These are phyloP conservation scores for Eucera pruinosa DNA, from an alignment of 2,888 invertebrate species.

Conservation along the genomic window DNA sequence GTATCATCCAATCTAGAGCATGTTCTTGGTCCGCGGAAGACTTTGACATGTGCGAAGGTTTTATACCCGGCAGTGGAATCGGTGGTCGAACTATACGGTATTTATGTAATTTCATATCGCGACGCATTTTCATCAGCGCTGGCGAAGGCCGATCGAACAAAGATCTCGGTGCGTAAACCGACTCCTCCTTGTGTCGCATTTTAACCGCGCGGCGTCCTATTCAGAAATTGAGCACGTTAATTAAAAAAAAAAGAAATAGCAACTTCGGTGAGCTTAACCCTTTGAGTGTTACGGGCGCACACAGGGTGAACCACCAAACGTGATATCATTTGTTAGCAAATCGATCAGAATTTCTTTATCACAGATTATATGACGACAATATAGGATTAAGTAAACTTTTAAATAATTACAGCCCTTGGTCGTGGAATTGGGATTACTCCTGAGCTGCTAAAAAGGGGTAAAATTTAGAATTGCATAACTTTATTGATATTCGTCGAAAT, in stretches of 20 bases:
- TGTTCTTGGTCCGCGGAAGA: constrained; percentile 86
- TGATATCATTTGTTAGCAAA: too few species aligned
- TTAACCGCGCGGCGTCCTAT: constrained; percentile 87
- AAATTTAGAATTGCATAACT: too few species aligned
- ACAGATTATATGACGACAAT: too few species aligned
- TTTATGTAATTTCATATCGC: constrained; percentile 91
- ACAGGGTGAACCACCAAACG: too few species aligned
- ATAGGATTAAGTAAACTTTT: too few species aligned
- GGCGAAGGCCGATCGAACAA: constrained; percentile 92
- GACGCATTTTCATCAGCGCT: constrained; percentile 90
- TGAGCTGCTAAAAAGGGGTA: too few species aligned
- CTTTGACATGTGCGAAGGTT: constrained; percentile 85
- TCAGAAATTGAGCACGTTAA: constrained; percentile 11
- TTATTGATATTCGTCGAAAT: too few species aligned
- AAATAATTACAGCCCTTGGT: too few species aligned
- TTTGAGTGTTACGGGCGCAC: too few species aligned
- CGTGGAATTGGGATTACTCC: too few species aligned
- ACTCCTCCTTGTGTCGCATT: constrained; percentile 89
- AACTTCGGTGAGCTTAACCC: too few species aligned
- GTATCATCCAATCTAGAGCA: constrained; percentile 94
- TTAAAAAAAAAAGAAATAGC: background rate
- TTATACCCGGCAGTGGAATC: constrained; percentile 85
- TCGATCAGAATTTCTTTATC: too few species aligned
- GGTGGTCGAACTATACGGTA: constrained; percentile 87
- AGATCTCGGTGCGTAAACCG: constrained; percentile 91